Evolutionary conservation across 2,113 vertebrate species (phyloP).

Genomic region (Tetrao urogallus): DNA sequence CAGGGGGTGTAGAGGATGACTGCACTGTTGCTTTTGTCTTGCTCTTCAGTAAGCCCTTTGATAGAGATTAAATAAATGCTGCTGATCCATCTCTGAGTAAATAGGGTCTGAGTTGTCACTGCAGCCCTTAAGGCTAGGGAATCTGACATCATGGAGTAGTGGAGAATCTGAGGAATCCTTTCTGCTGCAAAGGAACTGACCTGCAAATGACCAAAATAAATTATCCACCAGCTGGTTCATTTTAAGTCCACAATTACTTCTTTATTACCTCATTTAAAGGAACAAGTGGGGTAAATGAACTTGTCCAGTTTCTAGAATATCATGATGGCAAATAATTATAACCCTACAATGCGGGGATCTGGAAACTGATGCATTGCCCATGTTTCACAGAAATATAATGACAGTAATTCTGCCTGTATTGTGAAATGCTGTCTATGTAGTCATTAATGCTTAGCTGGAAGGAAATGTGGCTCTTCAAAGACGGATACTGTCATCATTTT

Average conservation of each 20-base stretch:
- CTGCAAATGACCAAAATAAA: slow-evolving; percentile 30
- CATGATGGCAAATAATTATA: slow-evolving; percentile 56
- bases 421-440: slow-evolving; percentile 40
- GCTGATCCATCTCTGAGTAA: not conserved
- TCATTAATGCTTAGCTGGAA: slow-evolving; percentile 34
- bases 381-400: slow-evolving; percentile 44
- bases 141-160: not conserved
- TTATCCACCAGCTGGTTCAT: slow-evolving; percentile 10
- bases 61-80: not conserved
- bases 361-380: slow-evolving; percentile 30
- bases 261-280: slow-evolving; percentile 55
- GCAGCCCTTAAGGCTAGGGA: not conserved
- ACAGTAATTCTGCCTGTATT: slow-evolving; percentile 66
- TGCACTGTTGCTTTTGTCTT: not conserved
- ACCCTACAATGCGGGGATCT: slow-evolving; percentile 30
- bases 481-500: not conserved
- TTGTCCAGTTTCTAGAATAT: slow-evolving; percentile 52
- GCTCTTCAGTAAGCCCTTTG: not conserved
- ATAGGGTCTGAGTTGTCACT: not conserved
- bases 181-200: slow-evolving; percentile 1
- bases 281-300: slow-evolving; percentile 17
- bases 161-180: not conserved
- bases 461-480: not conserved
- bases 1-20: not conserved
- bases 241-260: slow-evolving; percentile 36